phyloP scores from a whole-genome alignment of 1,140 invertebrate genomes.

The Pemphigus obesinymphae region DNA sequence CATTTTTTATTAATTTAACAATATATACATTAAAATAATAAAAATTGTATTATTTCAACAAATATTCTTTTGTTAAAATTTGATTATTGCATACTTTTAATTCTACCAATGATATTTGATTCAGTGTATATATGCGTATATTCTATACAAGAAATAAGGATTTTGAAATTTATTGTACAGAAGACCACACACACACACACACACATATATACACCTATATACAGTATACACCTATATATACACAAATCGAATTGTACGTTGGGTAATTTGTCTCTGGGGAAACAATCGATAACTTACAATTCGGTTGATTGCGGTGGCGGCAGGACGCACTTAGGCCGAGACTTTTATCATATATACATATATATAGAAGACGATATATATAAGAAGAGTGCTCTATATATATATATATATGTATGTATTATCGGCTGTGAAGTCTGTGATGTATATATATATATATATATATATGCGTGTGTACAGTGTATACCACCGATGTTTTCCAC shows the following conservation, averaged over 20 bases:
- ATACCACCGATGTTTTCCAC: background rate
- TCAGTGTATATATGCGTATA: too few species aligned
- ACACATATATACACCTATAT: too few species aligned
- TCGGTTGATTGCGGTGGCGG: background rate
- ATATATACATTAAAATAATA: too few species aligned
- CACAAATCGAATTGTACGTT: background rate
- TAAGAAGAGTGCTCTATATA: background rate
- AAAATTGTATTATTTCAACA: too few species aligned
- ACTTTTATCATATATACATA: background rate
- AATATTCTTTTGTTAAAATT: too few species aligned
- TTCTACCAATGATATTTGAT: too few species aligned
- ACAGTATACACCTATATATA: too few species aligned
- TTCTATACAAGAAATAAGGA: too few species aligned
- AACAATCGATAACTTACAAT: constrained; percentile 11
- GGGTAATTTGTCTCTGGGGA: background rate
- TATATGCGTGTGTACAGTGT: background rate
- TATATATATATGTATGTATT: background rate
- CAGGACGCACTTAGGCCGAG: background rate
- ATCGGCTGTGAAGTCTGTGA: background rate
- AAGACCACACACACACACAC: background rate
- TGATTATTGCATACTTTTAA: too few species aligned
- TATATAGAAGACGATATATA: too few species aligned
- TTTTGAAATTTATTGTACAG: background rate
- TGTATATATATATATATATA: background rate
- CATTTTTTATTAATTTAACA: too few species aligned